Percentiles rank a stretch among this genome's conserved stretches.
Evolutionary conservation across 2,113 vertebrate species (phyloP).

Genomic region (Hepsetus odoe): DNA sequence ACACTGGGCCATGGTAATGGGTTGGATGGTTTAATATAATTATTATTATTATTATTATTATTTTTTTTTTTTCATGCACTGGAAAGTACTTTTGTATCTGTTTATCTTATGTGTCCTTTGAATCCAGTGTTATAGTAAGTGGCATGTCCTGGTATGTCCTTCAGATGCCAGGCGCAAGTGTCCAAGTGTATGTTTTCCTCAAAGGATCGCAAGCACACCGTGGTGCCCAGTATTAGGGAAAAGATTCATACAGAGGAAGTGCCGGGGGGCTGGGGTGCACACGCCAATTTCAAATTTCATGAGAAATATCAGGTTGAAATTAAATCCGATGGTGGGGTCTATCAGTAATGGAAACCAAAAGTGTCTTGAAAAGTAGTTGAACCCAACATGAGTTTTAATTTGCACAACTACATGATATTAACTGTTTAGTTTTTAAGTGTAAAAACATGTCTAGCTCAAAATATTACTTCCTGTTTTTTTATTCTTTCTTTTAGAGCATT

Average conservation of each 20-base stretch:
- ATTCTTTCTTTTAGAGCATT: not conserved
- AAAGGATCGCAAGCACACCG: slow-evolving; percentile 68
- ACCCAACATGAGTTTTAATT: slow-evolving; percentile 53
- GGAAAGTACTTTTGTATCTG: slow-evolving; percentile 75
- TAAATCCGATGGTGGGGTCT: slow-evolving; percentile 56
- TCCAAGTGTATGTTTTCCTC: slow-evolving; percentile 58
- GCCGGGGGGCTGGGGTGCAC: slow-evolving; percentile 22
- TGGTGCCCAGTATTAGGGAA: slow-evolving; percentile 64
- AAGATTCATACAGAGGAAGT: slow-evolving; percentile 50
- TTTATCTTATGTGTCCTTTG: slow-evolving; percentile 66
- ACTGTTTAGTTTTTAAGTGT: slow-evolving; percentile 8
- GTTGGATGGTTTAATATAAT: slow-evolving; percentile 58
- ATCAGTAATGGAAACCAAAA: slow-evolving; percentile 73
- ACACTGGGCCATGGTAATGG: slow-evolving; percentile 52
- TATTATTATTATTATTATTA: slow-evolving; percentile 59
- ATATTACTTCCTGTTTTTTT: slow-evolving; percentile 22
- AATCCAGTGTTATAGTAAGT: slow-evolving; percentile 63
- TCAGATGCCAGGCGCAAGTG: slow-evolving; percentile 55
- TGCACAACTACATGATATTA: slow-evolving; percentile 7
- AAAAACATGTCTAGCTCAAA: not conserved
- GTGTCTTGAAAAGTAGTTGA: slow-evolving; percentile 75
- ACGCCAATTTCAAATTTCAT: slow-evolving; percentile 34
- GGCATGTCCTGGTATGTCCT: slow-evolving; percentile 43
- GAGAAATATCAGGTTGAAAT: slow-evolving; percentile 37
- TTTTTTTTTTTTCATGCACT: slow-evolving; percentile 79